Base-by-base conservation (phyloP, 2,888 invertebrate genomes). In the Rhagium mordax region DNA sequence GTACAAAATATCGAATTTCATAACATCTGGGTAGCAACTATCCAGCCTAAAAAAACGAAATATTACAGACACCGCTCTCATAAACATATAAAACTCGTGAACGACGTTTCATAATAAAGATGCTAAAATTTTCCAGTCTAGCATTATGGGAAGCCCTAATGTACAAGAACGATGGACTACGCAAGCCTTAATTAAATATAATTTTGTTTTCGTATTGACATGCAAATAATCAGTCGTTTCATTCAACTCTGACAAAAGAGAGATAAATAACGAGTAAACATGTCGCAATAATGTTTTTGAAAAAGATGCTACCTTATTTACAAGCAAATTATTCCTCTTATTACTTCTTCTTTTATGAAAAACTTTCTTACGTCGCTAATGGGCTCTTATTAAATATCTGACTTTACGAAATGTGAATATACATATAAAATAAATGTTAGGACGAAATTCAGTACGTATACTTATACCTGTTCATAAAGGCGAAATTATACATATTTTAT, bases 241-340 rank as follows among this genome's bases (percentile, higher is more conserved):
- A 61, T 61, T 61, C 61, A 48, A 48, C 61, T 61, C 61, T 20
- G 13, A 61, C 61, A 61, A 61, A 61, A 20, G 61, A 20, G 61
- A 48, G 48, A 61, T 48, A 61, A 61, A 61, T 61, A 48, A 61
- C 61, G 48, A 61, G 61, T 61, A 61, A 61, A 61, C 48, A 61
- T 21, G 61, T 48, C 18, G 60, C 33, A 41, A 47, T 21, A 48
- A 47, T 61, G 61, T 61, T 61, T 61, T 47, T 61, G 47, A 47
- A 61, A 57, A 60, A 21, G 21, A 10, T 61, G 48, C 10, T 47
- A 48, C 20, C 20, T 61, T 48, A 61, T 61, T 61, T 61, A 48
- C 48, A 47, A 21, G 21, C 48, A 47, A 61, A 61, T 61, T 61
- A 61, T 20, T 7, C 48, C 15, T 48, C 61, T 47, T 48, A 21